Percentiles rank a stretch among this genome's conserved stretches.
phyloP scores from a whole-genome alignment of 2,797 vertebrate genomes.

The Chromis chromis region DNA sequence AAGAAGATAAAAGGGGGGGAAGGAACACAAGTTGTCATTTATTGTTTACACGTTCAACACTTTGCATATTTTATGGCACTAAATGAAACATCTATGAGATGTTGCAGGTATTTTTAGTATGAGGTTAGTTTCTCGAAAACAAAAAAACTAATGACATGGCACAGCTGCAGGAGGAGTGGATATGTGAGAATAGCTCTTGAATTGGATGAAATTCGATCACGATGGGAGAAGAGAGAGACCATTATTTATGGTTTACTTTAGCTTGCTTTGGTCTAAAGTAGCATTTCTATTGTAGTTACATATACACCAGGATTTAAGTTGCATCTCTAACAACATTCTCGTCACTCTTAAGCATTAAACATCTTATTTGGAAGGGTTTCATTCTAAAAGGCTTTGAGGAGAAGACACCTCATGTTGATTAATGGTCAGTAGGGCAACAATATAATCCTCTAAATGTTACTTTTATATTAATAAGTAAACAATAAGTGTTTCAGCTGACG shows the following conservation, averaged over 20 bases:
- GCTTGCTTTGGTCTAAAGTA: conserved; percentile 71
- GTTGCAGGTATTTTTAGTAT: conserved; percentile 57
- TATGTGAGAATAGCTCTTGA: conserved; percentile 25
- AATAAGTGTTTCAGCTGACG: conserved; percentile 1
- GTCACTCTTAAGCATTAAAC: conserved; percentile 54
- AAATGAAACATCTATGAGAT: conserved; percentile 57
- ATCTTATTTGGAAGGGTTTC: conserved; percentile 47
- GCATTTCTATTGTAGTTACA: conserved; percentile 42
- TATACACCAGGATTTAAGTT: conserved; percentile 22
- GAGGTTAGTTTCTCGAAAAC: conserved; percentile 51
- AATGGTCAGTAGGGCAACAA: conserved; percentile 43
- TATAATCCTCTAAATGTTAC: conserved; percentile 33
- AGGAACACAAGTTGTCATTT: conserved; percentile 18
- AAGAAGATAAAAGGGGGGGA: conserved; percentile 2
- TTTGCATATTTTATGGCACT: conserved; percentile 84
- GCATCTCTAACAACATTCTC: conserved; percentile 59
- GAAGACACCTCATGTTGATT: conserved; percentile 10
- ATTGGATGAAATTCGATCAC: conserved; percentile 24
- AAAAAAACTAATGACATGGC: conserved; percentile 29
- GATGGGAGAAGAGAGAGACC: background rate
- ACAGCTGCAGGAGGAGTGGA: conserved; percentile 50
- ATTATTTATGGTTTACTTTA: conserved; percentile 9
- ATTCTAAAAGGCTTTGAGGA: conserved; percentile 35
- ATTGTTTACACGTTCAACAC: conserved; percentile 48
- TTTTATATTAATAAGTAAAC: conserved; percentile 22